Percentiles rank a stretch among this genome's conserved stretches.
These are phyloP conservation scores for Minunthozetes semirufus DNA, from an alignment of 2,888 invertebrate genomes.

Conservation along the genomic window DNA sequence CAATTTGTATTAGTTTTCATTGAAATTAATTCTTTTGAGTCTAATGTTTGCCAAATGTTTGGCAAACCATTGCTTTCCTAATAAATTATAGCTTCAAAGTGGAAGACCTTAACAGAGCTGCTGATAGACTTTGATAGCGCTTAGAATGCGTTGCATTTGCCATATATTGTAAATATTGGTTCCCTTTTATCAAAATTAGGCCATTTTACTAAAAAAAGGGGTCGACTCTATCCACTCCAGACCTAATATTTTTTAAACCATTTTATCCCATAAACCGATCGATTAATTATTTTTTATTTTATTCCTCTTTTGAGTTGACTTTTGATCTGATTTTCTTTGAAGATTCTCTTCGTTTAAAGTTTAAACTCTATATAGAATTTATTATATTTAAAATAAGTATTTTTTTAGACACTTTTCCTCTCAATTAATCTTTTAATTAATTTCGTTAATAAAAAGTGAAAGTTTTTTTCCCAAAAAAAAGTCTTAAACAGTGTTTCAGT, in stretches of 20 bases:
- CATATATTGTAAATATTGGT: constrained; percentile 9
- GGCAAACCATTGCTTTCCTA: not conserved
- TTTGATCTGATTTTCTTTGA: not conserved
- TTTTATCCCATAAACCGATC: constrained; percentile 5
- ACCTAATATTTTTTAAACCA: not conserved
- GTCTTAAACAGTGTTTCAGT: no score
- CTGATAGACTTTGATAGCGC: no score
- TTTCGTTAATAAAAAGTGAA: no score
- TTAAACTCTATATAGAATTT: not conserved
- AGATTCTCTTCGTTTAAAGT: not conserved
- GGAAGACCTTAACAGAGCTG: constrained; percentile 6
- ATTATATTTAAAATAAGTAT: not conserved
- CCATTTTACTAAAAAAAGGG: constrained; percentile 15
- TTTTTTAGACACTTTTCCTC: not conserved
- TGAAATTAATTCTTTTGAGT: not conserved
- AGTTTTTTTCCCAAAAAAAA: no score
- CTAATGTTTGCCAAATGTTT: not conserved
- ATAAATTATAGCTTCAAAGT: constrained; percentile 13
- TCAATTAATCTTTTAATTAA: no score
- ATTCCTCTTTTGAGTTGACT: not conserved
- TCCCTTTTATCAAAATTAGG: constrained; percentile 26
- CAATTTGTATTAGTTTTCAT: not conserved
- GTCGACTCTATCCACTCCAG: not conserved
- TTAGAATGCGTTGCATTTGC: not conserved
- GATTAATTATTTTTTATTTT: constrained; percentile 16